Base-by-base conservation (phyloP, 2,797 vertebrate genomes). In the Gila robusta region DNA sequence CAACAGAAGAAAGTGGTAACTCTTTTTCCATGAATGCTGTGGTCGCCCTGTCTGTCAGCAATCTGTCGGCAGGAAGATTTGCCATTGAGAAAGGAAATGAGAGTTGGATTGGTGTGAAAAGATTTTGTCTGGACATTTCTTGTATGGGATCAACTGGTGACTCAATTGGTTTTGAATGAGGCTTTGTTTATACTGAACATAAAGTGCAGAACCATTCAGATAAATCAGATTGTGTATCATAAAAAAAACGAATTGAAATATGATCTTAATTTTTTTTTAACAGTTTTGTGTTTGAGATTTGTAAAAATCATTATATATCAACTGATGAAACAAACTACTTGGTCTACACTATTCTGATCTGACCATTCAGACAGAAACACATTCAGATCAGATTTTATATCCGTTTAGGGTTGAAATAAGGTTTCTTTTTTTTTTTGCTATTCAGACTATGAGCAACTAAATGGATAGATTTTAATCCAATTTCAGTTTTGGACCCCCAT, bases 71-170 rank as follows among this genome's bases (percentile, higher is more conserved):
- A 16, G 67, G 49, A 84, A 80, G 49, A 32, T 44, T 17, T 52
- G 37, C 64, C 16, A 56, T 28, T 47, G 54, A 52, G 44, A 76
- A 62, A 79, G n/a, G 23, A 87, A 70, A 69, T 66, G 64, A 81
- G 28, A 74, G 26, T 6, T 74, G 4, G 37, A 76, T 66, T 59
- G 76, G 64, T 47, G 9, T 66, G 49, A 83, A 83, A 74, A 64
- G 49, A 5, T 47, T 62, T 56, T 37, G 17, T 39, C 35, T 47
- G 59, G 69, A 56, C 52, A 37, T 82, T 56, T 56, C 6, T n/a
- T 5, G 2, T 28, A 32, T n/a, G 26, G 16, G 59, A 66, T n/a
- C 32, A 12, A 0, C 21, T 32, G 73, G 47, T 54, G 14, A 35
- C 41, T n/a, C 21, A 7, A 0, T 35, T 35, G 73, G 47, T 23